A percentile compares a stretch with the other conserved stretches of the same genome.
Evolutionary conservation across 2,797 vertebrate species (phyloP).

Genomic region (Thunnus albacares): DNA sequence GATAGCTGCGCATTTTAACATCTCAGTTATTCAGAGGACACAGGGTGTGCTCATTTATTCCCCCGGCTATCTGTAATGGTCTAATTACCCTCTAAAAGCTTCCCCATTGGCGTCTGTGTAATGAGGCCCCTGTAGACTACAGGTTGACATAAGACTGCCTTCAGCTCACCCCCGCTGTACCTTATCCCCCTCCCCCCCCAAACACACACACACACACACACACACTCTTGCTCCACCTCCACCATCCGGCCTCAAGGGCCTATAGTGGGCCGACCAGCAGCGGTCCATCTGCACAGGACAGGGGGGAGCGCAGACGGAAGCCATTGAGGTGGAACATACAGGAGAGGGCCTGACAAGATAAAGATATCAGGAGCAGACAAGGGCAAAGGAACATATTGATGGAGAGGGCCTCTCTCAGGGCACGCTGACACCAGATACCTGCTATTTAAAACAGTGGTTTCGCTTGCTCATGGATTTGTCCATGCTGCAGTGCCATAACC

Average conservation of each 20-base stretch:
- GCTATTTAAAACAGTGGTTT: slow-evolving; percentile 89
- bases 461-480: slow-evolving; percentile 87
- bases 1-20: slow-evolving; percentile 59
- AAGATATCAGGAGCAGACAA: slow-evolving; percentile 88
- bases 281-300: slow-evolving; percentile 74
- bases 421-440: slow-evolving; percentile 86
- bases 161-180: slow-evolving; percentile 57
- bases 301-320: slow-evolving; percentile 77
- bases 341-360: slow-evolving; percentile 85
- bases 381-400: slow-evolving; percentile 88
- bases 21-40: slow-evolving; percentile 70
- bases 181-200: slow-evolving; percentile 14
- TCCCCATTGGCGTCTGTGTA: slow-evolving; percentile 76
- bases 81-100: slow-evolving; percentile 80
- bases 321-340: slow-evolving; percentile 83
- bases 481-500: slow-evolving; percentile 76
- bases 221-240: slow-evolving; percentile 19
- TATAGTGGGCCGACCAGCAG: slow-evolving; percentile 53
- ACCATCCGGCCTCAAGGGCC: slow-evolving; percentile 57
- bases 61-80: slow-evolving; percentile 72
- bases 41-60: slow-evolving; percentile 65
- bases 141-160: slow-evolving; percentile 78
- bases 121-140: slow-evolving; percentile 79
- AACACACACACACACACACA: not conserved
- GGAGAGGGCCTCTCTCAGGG: slow-evolving; percentile 81